A percentile compares a stretch with the other conserved stretches of the same genome.
These are phyloP conservation scores for Syndactyla subalaris DNA, from an alignment of 2,797 vertebrate species.

Conservation along the genomic window DNA sequence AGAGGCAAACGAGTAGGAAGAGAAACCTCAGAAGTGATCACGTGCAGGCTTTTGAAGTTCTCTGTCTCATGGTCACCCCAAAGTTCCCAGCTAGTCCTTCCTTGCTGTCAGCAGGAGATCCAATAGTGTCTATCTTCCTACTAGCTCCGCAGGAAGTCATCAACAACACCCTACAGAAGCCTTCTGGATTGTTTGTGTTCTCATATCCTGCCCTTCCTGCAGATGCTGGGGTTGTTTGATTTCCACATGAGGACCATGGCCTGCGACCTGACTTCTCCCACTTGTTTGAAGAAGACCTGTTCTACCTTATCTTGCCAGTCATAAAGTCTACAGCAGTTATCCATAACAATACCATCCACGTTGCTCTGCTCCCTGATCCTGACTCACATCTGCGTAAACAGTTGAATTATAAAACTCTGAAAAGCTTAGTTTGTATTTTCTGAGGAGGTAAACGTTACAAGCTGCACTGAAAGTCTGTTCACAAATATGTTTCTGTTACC, in stretches of 20 bases:
- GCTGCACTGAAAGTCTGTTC: not conserved
- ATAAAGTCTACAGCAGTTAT: not conserved
- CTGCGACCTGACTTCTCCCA: accelerated
- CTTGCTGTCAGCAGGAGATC: not conserved
- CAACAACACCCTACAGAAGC: not conserved
- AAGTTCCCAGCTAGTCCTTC: not conserved
- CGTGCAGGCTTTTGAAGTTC: not conserved
- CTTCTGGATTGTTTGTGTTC: not conserved
- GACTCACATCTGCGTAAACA: accelerated
- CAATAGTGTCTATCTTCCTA: not conserved
- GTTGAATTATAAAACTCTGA: not conserved
- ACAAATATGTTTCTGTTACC: not conserved
- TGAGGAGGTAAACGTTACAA: not conserved
- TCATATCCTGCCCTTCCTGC: not conserved
- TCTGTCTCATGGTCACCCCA: not conserved
- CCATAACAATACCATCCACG: not conserved
- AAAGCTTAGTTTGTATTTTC: not conserved
- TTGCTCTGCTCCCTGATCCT: not conserved
- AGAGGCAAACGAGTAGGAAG: not conserved
- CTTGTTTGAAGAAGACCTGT: not conserved
- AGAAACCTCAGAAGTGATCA: not conserved
- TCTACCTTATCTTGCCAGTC: not conserved
- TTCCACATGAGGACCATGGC: accelerated
- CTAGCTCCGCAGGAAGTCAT: not conserved
- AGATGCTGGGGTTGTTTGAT: not conserved